These are phyloP conservation scores for Lapara coniferarum DNA, from an alignment of 2,888 invertebrate genomes.

Conservation along the genomic window DNA sequence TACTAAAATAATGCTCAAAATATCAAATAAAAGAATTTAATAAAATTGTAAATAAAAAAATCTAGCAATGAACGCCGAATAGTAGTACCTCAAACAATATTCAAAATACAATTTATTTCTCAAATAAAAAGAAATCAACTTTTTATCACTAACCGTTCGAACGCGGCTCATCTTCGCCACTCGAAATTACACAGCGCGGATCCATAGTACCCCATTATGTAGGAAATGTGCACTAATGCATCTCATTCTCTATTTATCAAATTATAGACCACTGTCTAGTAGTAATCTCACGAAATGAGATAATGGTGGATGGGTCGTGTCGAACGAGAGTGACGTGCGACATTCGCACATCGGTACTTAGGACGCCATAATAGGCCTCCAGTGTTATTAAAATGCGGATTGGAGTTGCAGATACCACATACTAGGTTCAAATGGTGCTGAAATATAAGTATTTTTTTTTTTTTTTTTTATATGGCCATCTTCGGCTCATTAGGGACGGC, in stretches of 20 bases:
- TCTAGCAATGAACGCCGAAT: too few relatives aligned
- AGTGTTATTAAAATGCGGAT: constrained; percentile 2
- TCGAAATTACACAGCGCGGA: constrained; percentile 74
- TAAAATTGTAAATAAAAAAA: too few relatives aligned
- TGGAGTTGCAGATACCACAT: not conserved
- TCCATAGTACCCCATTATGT: constrained; percentile 72
- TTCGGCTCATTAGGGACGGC: too few relatives aligned
- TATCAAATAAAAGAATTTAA: too few relatives aligned
- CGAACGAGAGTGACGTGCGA: constrained; percentile 54
- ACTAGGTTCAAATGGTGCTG: too few relatives aligned
- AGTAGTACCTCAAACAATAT: not conserved
- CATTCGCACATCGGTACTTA: constrained; percentile 57
- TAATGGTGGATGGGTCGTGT: constrained; percentile 56
- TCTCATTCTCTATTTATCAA: constrained; percentile 83
- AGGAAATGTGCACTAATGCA: constrained; percentile 80
- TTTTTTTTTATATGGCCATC: too few relatives aligned
- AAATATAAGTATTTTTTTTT: too few relatives aligned
- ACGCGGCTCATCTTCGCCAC: constrained; percentile 68
- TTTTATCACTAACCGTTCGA: constrained; percentile 64
- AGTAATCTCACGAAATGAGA: constrained; percentile 73
- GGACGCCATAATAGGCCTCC: constrained; percentile 27
- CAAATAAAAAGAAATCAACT: constrained; percentile 56
- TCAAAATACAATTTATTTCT: constrained; percentile 35
- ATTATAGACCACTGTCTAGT: constrained; percentile 71
- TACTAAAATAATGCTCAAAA: too few relatives aligned